These are phyloP conservation scores for Spheniscus humboldti DNA, from an alignment of 2,797 vertebrate genomes.

Conservation along the genomic window DNA sequence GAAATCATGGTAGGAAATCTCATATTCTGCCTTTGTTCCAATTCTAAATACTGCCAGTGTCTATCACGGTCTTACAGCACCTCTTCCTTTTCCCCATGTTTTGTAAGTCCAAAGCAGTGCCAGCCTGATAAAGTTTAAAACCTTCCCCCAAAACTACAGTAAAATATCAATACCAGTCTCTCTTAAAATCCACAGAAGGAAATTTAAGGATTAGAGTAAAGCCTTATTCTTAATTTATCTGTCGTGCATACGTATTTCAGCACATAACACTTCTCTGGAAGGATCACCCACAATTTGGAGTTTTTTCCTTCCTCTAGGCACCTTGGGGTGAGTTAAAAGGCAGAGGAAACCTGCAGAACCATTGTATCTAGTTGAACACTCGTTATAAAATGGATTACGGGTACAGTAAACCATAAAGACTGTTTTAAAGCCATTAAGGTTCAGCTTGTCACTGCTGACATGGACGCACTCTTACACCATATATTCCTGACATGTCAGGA, in stretches of 20 bases:
- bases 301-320: neutral
- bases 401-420: constrained; percentile 48
- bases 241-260: neutral
- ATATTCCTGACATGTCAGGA: constrained; percentile 48
- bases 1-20: neutral
- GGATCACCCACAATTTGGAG: constrained; percentile 18
- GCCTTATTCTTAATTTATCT: constrained; percentile 22
- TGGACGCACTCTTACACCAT: constrained; percentile 18
- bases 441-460: constrained; percentile 59
- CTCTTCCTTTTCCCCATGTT: neutral
- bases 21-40: neutral
- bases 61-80: accelerated
- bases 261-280: neutral
- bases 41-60: neutral
- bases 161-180: constrained; percentile 2
- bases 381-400: constrained; percentile 42
- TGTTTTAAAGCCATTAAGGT: constrained; percentile 58
- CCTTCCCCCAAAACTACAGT: neutral
- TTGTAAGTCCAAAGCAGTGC: neutral
- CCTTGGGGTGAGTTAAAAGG: constrained; percentile 38
- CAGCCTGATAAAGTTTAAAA: constrained; percentile 2
- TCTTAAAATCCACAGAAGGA: constrained; percentile 32
- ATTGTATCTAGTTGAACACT: constrained; percentile 11
- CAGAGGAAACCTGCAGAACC: neutral
- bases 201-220: constrained; percentile 42